These are phyloP conservation scores for Hoplias malabaricus DNA, from an alignment of 2,113 vertebrate species.

Conservation along the genomic window DNA sequence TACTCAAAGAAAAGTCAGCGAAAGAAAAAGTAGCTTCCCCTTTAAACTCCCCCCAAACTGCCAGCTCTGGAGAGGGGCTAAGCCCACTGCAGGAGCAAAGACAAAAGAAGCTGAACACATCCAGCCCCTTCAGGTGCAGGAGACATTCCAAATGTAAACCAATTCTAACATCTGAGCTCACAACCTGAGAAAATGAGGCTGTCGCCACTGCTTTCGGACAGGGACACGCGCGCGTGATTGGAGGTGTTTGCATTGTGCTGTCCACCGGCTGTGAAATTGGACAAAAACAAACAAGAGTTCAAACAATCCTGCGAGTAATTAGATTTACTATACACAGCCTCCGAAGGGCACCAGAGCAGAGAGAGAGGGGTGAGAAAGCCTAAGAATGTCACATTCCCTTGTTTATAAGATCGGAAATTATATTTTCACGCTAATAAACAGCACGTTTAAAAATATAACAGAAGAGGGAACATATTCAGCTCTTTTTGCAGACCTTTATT, in stretches of 20 bases:
- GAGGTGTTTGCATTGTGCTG: not conserved
- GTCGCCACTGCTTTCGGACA: not conserved
- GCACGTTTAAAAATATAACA: not conserved
- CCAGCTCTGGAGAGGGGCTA: not conserved
- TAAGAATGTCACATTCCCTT: not conserved
- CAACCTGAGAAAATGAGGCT: slow-evolving; percentile 17
- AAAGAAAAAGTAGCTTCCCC: not conserved
- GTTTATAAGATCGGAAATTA: not conserved
- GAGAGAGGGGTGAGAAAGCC: not conserved
- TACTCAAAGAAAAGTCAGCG: slow-evolving; percentile 46
- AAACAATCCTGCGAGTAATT: slow-evolving; percentile 30
- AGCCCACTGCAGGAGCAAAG: not conserved
- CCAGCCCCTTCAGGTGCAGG: not conserved
- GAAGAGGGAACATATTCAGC: not conserved
- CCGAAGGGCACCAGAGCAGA: not conserved
- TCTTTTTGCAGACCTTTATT: not conserved
- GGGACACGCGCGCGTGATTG: not conserved
- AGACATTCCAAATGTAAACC: not conserved
- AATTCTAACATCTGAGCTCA: not conserved
- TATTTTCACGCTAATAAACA: not conserved
- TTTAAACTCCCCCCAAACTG: not conserved
- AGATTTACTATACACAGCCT: slow-evolving; percentile 8
- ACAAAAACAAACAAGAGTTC: slow-evolving; percentile 9
- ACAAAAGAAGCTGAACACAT: not conserved
- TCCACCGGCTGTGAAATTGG: not conserved